Percentiles rank a stretch among this genome's conserved stretches.
These are phyloP conservation scores for Pachyuromys duprasi DNA, from an alignment of 2,797 vertebrate species.

Conservation along the genomic window DNA sequence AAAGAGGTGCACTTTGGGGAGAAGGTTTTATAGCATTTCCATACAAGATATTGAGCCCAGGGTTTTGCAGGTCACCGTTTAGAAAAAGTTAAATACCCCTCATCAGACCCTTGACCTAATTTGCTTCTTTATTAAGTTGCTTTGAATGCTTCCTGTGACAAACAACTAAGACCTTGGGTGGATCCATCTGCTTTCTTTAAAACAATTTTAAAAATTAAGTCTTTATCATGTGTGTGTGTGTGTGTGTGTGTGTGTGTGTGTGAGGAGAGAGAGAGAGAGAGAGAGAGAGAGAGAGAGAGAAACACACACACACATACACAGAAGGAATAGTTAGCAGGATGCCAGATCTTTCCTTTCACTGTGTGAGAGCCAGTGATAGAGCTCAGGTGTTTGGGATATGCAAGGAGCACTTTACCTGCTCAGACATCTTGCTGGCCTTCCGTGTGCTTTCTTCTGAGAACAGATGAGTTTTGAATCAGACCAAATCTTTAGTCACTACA, in stretches of 20 bases:
- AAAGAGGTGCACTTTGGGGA: not conserved
- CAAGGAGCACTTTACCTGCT: not conserved
- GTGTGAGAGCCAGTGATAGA: no score
- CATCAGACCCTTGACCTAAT: accelerated
- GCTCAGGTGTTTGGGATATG: not conserved
- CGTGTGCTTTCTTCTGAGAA: not conserved
- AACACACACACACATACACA: no score
- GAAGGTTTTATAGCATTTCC: not conserved
- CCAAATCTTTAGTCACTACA: not conserved
- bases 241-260: not conserved
- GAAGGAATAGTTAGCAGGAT: not conserved
- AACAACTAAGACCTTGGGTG: not conserved
- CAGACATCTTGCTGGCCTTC: not conserved
- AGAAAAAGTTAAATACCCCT: not conserved
- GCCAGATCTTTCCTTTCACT: not conserved
- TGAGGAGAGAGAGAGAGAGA: not conserved
- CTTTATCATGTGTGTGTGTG: not conserved
- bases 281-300: no score
- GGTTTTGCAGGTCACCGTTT: not conserved
- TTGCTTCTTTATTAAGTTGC: not conserved
- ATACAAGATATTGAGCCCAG: not conserved
- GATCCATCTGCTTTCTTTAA: not conserved
- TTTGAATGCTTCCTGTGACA: not conserved
- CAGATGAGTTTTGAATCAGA: not conserved
- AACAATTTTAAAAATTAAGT: not conserved